phyloP scores from a whole-genome alignment of 2,797 vertebrate genomes.

The Sebastes hubbsi region DNA sequence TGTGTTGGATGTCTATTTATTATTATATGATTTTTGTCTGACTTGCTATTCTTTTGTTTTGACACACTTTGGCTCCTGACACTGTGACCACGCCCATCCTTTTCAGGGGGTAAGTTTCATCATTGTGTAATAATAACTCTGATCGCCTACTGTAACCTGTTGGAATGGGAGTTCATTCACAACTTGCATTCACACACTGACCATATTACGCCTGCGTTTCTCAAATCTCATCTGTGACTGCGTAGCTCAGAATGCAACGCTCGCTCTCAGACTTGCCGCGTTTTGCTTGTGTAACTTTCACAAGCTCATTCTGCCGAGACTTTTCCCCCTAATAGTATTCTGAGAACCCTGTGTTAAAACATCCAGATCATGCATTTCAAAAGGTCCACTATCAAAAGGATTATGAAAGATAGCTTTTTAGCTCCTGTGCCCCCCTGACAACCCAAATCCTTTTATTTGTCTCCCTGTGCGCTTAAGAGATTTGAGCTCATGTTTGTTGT shows the following conservation, averaged over 20 bases:
- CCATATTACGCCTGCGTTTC: not conserved
- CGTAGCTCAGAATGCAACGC: not conserved
- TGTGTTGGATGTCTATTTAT: not conserved
- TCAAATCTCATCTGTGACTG: not conserved
- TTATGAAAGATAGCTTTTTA: constrained; percentile 89
- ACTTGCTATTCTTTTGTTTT: constrained; percentile 13
- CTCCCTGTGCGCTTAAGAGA: constrained; percentile 85
- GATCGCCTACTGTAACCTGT: not conserved
- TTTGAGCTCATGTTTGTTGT: constrained; percentile 88
- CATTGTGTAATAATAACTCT: not conserved
- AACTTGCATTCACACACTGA: not conserved
- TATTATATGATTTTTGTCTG: not conserved
- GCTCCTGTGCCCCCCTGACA: constrained; percentile 80
- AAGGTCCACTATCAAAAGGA: constrained; percentile 87
- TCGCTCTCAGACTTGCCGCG: not conserved
- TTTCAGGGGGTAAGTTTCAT: constrained; percentile 78
- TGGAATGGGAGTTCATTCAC: not conserved
- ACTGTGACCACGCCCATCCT: constrained; percentile 24
- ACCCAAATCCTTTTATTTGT: constrained; percentile 87
- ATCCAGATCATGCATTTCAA: constrained; percentile 85
- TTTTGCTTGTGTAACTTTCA: constrained; percentile 55
- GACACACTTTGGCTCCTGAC: not conserved
- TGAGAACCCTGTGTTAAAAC: constrained; percentile 71
- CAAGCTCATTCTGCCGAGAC: constrained; percentile 42
- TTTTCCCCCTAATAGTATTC: constrained; percentile 54